phyloP scores from a whole-genome alignment of 2,888 invertebrate species.

The Odontothrips loti region DNA sequence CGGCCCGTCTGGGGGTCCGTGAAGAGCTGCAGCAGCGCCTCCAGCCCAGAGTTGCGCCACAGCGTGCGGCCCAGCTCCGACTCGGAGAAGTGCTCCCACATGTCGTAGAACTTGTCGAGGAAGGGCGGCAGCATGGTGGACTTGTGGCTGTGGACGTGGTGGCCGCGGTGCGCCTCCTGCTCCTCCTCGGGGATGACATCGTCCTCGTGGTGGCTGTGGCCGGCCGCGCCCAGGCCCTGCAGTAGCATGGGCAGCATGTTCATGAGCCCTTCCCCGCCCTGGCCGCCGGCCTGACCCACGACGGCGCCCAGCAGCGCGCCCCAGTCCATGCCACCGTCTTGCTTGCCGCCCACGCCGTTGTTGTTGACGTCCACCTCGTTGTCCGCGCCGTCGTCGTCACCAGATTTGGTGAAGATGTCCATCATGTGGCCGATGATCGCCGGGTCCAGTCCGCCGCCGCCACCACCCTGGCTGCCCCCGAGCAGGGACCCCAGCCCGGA shows the following conservation, averaged over 20 bases:
- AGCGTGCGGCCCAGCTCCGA: slow-evolving; percentile 71
- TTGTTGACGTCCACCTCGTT: slow-evolving; percentile 38
- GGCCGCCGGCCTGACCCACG: slow-evolving; percentile 36
- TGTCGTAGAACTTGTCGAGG: slow-evolving; percentile 63
- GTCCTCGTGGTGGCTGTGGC: slow-evolving; percentile 41
- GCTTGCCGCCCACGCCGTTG: slow-evolving; percentile 35
- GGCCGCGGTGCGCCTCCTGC: slow-evolving; percentile 58
- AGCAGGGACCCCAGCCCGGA: slow-evolving; percentile 43
- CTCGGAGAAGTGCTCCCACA: slow-evolving; percentile 74
- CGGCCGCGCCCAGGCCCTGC: slow-evolving; percentile 54
- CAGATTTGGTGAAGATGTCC: slow-evolving; percentile 52
- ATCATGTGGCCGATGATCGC: slow-evolving; percentile 56
- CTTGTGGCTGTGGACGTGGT: slow-evolving; percentile 55
- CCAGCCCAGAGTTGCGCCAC: slow-evolving; percentile 68
- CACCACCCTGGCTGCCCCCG: slow-evolving; percentile 38
- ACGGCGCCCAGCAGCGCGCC: slow-evolving; percentile 37
- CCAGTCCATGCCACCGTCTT: slow-evolving; percentile 36
- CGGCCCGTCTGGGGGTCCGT: slow-evolving; percentile 38
- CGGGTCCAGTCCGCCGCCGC: slow-evolving; percentile 53
- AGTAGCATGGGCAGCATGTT: slow-evolving; percentile 63
- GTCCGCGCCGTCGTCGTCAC: slow-evolving; percentile 33
- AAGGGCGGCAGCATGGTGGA: slow-evolving; percentile 62
- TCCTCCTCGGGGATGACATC: slow-evolving; percentile 57
- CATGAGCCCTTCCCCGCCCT: slow-evolving; percentile 46
- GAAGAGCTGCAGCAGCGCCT: slow-evolving; percentile 64